Base-by-base conservation (phyloP, 1,140 invertebrate species). In the Kradibia gibbosae region DNA sequence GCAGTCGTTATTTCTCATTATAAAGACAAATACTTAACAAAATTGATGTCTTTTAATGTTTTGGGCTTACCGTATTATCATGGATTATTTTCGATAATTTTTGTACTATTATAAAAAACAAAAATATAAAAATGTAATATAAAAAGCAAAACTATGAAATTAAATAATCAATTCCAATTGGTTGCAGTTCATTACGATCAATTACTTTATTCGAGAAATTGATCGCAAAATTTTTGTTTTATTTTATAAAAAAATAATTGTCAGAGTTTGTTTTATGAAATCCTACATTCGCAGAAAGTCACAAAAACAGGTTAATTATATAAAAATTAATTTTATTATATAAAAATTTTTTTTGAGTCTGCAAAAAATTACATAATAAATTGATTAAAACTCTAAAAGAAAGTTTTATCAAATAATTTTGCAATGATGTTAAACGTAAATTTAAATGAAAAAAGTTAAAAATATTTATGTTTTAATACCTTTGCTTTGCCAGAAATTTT, bases 1-100 rank as follows among this genome's bases (percentile, higher is more conserved):
- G 36, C 70, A 48, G 17, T 36, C 48, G 67, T 50, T 60, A 73
- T 60, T 72, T 60, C 53, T 45, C 34, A 60, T 60, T 80, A 73
- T 73, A 62, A 48, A 25, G 36, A 20, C 17, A 34, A 78, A 70
- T 53, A 48, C n/a, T n/a, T 34, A 25, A 36, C 31, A 70, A 70
- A 60, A 53, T 55, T 70, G 42, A 25, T 77, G 72, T 55, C 13
- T 20, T 28, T 20, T 20, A 74, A 57, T 57, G 20, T 15, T 31
- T 57, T 31, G 15, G 50, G 25, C 50, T n/a, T 74, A 74, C 20
- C 34, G 31, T 11, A 57, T 39, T 57, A 60, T 34, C 73, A 42
- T 25, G 36, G 10, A 55, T 72, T 10, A 1, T 42, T 57, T 31
- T 17, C 11, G 36, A 57, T 67, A 67, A 39, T 20, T 36, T 67